phyloP scores from a whole-genome alignment of 2,797 vertebrate genomes.

The Gastrophryne carolinensis region DNA sequence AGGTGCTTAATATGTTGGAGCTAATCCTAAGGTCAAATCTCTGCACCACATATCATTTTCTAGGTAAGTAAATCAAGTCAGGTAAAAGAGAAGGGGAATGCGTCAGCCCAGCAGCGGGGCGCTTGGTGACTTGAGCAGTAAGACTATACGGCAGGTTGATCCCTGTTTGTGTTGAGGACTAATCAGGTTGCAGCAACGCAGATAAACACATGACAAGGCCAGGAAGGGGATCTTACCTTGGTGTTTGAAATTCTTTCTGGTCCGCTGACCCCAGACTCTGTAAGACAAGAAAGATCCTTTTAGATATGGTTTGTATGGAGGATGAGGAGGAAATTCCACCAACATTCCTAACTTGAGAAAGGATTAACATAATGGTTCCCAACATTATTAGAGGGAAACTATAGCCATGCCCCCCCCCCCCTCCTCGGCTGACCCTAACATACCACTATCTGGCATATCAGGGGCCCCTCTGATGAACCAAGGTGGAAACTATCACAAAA shows the following conservation, averaged over 20 bases:
- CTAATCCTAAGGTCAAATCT: no score
- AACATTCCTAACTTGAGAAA: constrained; percentile 36
- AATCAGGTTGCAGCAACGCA: not conserved
- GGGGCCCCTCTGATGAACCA: constrained; percentile 7
- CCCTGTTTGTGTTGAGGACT: not conserved
- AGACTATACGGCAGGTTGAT: not conserved
- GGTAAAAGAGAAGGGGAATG: no score
- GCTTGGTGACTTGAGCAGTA: not conserved
- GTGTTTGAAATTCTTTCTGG: constrained; percentile 78
- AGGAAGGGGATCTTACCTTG: constrained; percentile 71
- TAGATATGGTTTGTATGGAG: constrained; percentile 28
- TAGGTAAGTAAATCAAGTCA: no score
- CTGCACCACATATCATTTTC: no score
- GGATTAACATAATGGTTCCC: constrained; percentile 33
- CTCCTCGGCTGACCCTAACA: constrained; percentile 4
- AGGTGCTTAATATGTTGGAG: no score
- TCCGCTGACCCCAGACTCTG: constrained; percentile 89
- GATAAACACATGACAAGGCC: not conserved
- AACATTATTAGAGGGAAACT: constrained; percentile 32
- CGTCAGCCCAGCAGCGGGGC: no score
- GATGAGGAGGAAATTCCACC: constrained; percentile 34
- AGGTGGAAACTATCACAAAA: not conserved
- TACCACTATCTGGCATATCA: not conserved
- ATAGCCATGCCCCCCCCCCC: constrained; percentile 3
- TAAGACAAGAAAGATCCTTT: constrained; percentile 60